phyloP scores from a whole-genome alignment of 2,888 invertebrate species.

The Sphaeridia pumilis region DNA sequence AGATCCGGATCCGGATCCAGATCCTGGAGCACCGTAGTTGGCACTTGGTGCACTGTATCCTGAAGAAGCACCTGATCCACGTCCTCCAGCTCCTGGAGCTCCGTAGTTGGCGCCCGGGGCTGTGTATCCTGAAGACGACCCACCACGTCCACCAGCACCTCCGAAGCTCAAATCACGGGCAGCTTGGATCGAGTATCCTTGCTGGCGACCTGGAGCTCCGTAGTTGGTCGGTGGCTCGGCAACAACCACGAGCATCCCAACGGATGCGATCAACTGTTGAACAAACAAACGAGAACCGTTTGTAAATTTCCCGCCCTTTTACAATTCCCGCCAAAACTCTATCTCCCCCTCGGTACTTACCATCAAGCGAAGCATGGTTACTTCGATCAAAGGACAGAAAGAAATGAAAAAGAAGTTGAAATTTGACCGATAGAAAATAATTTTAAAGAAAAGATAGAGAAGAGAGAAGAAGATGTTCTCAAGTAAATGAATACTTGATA shows the following conservation, averaged over 20 bases:
- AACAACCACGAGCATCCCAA: conserved; percentile 4
- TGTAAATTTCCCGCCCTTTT: no score
- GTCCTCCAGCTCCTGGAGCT: not conserved
- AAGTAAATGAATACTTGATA: conserved; percentile 5
- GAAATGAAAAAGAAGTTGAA: not conserved
- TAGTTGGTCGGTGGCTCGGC: conserved; percentile 5
- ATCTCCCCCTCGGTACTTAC: not conserved
- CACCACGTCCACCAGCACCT: not conserved
- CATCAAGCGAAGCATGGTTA: conserved; percentile 2
- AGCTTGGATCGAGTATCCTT: not conserved
- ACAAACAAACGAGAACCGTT: no score
- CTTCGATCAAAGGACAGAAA: not conserved
- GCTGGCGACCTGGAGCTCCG: conserved; percentile 2
- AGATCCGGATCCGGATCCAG: not conserved
- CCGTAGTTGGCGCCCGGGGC: not conserved
- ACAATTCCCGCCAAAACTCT: no score
- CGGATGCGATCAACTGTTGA: conserved; percentile 1
- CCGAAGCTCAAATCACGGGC: not conserved
- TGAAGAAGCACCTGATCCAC: not conserved
- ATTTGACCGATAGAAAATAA: not conserved
- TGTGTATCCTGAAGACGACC: conserved; percentile 1
- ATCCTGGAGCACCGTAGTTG: not conserved
- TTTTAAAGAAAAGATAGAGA: not conserved
- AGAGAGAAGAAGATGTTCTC: conserved; percentile 4
- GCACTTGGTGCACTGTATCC: not conserved